Percentiles rank a stretch among this genome's conserved stretches.
These are phyloP conservation scores for Pocillopora damicornis DNA, from an alignment of 64 coral and sea anemone species.

Conservation along the genomic window DNA sequence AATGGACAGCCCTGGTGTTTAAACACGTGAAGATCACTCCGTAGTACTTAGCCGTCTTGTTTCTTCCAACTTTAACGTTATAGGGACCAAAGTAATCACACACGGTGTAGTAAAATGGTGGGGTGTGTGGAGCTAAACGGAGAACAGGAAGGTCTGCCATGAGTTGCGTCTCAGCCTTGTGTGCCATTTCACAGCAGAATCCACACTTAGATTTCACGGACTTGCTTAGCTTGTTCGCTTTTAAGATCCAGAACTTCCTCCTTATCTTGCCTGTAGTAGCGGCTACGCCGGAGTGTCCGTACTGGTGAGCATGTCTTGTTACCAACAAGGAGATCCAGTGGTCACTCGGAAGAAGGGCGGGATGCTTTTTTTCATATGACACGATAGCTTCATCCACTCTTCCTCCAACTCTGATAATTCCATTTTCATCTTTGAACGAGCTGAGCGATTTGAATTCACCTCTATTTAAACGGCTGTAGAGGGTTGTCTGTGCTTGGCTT, in stretches of 20 bases:
- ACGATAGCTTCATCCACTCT: conserved; percentile 22
- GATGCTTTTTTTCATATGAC: conserved; percentile 39
- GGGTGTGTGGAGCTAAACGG: background rate
- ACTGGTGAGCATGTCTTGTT: conserved; percentile 5
- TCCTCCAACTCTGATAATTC: background rate
- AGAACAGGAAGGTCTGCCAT: no score
- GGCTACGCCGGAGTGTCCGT: conserved; percentile 21
- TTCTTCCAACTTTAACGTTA: background rate
- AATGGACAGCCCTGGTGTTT: no score
- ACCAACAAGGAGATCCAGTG: conserved; percentile 31
- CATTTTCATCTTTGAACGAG: conserved; percentile 34
- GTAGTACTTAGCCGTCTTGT: background rate
- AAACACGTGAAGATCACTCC: no score
- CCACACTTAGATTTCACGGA: conserved; percentile 9
- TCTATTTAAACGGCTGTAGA: conserved; percentile 6
- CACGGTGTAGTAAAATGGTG: background rate
- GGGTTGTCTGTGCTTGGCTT: conserved; percentile 21
- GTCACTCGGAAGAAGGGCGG: conserved; percentile 15
- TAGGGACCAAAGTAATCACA: background rate
- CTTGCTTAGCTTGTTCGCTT: conserved; percentile 16
- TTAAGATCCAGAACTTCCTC: conserved; percentile 39
- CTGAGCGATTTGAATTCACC: background rate
- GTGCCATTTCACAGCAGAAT: background rate
- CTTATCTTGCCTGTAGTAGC: conserved; percentile 34
- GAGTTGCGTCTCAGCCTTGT: background rate